A percentile compares a stretch with the other conserved stretches of the same genome.
Conservation (phyloP, 2,113 vertebrate species). For the Pomatorhinus ruficollis region DNA sequence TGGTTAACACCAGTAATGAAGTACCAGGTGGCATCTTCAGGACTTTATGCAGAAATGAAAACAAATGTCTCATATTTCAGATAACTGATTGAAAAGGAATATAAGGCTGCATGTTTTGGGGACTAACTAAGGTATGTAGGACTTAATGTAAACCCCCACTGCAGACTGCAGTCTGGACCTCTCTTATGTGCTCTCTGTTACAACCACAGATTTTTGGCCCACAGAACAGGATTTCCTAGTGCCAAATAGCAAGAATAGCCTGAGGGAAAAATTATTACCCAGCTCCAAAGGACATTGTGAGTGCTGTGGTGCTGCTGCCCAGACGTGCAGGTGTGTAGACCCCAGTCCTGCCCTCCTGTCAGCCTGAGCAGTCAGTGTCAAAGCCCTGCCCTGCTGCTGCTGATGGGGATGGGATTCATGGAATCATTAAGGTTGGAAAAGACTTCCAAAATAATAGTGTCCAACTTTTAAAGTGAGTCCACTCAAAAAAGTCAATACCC, state of each 20-base stretch:
- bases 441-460: neutral
- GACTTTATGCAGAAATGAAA: neutral
- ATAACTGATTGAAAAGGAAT: neutral
- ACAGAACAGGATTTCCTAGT: neutral
- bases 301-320: neutral
- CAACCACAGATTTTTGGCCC: neutral
- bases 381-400: neutral
- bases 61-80: neutral
- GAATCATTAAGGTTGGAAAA: neutral
- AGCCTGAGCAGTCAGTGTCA: neutral
- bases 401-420: accelerated
- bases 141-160: neutral
- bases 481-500: too few relatives aligned
- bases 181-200: neutral
- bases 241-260: neutral
- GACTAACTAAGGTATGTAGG: neutral
- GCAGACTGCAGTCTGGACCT: neutral
- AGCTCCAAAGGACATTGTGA: neutral
- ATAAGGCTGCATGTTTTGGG: neutral
- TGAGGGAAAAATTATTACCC: neutral
- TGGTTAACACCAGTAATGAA: neutral
- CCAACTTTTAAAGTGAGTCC: neutral
- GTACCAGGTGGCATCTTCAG: neutral
- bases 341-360: neutral
- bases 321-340: neutral